Base-by-base conservation (phyloP, 2,113 vertebrate genomes). In the Nycticebus coucang region DNA sequence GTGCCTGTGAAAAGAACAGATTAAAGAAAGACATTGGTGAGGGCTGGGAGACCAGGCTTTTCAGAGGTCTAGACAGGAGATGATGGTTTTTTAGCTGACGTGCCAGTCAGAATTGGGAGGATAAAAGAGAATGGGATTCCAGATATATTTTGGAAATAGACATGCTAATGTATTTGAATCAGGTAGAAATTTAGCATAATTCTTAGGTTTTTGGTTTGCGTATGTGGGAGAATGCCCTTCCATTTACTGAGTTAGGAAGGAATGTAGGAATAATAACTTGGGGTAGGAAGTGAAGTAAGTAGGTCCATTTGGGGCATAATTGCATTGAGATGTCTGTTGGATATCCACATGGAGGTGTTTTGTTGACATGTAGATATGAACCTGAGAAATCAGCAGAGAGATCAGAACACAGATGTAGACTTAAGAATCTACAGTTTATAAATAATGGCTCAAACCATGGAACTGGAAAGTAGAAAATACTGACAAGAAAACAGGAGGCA, bases 111-210 rank as follows among this genome's bases (percentile, higher is more conserved):
- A 94, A 82, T 17, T 93, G 45, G 28, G 80, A 62, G 28, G 64
- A 96, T n/a, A 82, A 85, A 77, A 74, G 37, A 71, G 28, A 96
- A 50, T 83, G 35, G 82, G 7, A 87, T 60, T 93, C 64, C 84
- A 59, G 66, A 55, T 94, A 15, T 26, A 85, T 81, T 96, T 90
- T 79, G 33, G 57, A 87, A 21, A 4, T 96, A 84, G 64, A 72
- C 18, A 84, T 88, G 18, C n/a, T 64, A 28, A 57, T 68, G 41
- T 89, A 71, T 57, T 92, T 92, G 64, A 50, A 68, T 93, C 68
- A 55, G 13, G 26, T 92, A 87, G 55, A 87, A 74, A 75, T 87
- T 74, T 66, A 84, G 21, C 64, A 19, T 79, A 83, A 74, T 11
- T 94, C 19, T 33, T 60, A 66, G 7, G 69, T 33, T 91, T 93